These are phyloP conservation scores for Graptemys geographica DNA, from an alignment of 2,797 vertebrate species.

Conservation along the genomic window DNA sequence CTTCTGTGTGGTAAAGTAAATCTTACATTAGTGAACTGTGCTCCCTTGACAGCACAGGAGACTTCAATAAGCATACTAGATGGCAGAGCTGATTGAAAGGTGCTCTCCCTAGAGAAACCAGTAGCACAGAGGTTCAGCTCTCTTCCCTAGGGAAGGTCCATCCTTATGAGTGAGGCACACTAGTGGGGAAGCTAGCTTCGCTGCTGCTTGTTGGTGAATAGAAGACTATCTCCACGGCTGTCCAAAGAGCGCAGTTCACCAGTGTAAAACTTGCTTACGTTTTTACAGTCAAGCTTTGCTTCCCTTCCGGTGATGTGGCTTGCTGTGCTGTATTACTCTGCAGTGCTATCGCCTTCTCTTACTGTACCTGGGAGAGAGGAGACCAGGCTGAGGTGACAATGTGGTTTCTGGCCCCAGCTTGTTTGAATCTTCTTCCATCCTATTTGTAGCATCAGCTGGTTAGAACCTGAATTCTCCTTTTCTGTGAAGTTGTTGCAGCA, in stretches of 20 bases:
- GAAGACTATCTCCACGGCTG: not conserved
- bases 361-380: not conserved
- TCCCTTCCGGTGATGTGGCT: not conserved
- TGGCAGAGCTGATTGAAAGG: not conserved
- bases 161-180: accelerated
- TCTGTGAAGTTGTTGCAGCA: not conserved
- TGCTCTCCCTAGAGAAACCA: not conserved
- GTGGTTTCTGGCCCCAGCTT: not conserved
- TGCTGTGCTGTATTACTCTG: not conserved
- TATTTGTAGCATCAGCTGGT: not conserved
- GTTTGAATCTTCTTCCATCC: not conserved
- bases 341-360: not conserved
- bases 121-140: too few relatives aligned
- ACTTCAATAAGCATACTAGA: not conserved
- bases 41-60: not conserved
- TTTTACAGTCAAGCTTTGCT: not conserved
- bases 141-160: not conserved
- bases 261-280: not conserved
- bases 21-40: not conserved
- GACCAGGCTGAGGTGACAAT: not conserved
- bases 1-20: not conserved
- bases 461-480: not conserved
- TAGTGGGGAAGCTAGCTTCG: accelerated
- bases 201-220: accelerated
- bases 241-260: not conserved